Evolutionary conservation across 1,140 invertebrate genomes (phyloP).

Genomic region (Brachionus plicatilis): DNA sequence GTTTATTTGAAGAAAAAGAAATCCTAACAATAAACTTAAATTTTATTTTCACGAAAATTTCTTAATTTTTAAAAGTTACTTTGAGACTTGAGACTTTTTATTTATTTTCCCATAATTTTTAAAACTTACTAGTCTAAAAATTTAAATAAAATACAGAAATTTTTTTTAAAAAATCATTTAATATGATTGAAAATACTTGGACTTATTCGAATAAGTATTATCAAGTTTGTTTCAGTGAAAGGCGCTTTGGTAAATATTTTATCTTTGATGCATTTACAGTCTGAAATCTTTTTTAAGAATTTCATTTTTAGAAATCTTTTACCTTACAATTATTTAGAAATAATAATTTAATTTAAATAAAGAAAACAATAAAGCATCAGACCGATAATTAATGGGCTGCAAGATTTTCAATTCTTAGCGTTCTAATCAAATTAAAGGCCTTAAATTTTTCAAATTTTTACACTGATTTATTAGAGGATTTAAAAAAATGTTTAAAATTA

Average conservation of each 20-base stretch:
- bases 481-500: not conserved
- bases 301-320: not conserved
- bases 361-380: not conserved
- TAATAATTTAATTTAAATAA: not conserved
- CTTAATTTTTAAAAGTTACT: too few species aligned
- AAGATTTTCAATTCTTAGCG: not conserved
- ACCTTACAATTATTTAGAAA: not conserved
- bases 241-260: not conserved
- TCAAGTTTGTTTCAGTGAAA: too few species aligned
- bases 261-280: not conserved
- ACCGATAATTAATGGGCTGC: not conserved
- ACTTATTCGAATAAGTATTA: too few species aligned
- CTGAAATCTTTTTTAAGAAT: not conserved
- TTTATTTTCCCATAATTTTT: too few species aligned
- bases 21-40: too few species aligned
- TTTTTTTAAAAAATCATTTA: too few species aligned
- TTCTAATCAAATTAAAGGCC: not conserved
- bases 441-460: not conserved
- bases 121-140: too few species aligned
- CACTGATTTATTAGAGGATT: not conserved
- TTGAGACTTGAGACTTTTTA: too few species aligned
- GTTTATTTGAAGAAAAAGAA: too few species aligned
- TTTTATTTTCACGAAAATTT: too few species aligned
- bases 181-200: too few species aligned
- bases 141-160: too few species aligned